phyloP scores from a whole-genome alignment of 2,797 vertebrate species.

The Amblyopsis hoosieri region DNA sequence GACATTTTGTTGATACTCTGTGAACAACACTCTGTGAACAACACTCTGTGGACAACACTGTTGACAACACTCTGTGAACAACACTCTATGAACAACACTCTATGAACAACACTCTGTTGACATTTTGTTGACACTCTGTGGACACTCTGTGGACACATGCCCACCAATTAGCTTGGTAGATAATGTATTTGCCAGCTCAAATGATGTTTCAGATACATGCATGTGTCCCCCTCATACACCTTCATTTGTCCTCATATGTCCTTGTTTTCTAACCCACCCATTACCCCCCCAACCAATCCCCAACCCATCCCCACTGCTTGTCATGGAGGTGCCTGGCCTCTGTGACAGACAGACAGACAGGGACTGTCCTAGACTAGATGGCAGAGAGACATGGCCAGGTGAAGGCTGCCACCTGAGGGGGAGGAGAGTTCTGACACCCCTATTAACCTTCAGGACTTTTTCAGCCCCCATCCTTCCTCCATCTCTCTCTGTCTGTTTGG shows the following conservation, averaged over 20 bases:
- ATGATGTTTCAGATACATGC: too few species aligned
- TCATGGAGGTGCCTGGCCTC: constrained; percentile 35
- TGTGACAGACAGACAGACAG: constrained; percentile 22
- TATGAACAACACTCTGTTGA: too few species aligned
- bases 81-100: too few species aligned
- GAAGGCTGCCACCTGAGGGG: constrained; percentile 56
- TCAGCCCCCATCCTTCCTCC: constrained; percentile 30
- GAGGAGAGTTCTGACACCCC: constrained; percentile 64
- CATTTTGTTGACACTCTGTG: too few species aligned
- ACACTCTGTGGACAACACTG: too few species aligned
- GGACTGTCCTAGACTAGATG: constrained; percentile 56
- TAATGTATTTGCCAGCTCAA: too few species aligned
- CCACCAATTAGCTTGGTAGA: too few species aligned
- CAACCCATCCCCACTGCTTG: constrained; percentile 29
- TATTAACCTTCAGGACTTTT: constrained; percentile 72
- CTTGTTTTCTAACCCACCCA: too few species aligned
- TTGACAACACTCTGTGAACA: too few species aligned
- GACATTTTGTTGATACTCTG: too few species aligned
- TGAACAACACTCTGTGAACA: too few species aligned
- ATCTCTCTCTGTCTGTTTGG: constrained; percentile 27
- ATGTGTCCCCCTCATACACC: neutral
- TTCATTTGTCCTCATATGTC: neutral
- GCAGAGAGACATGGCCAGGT: constrained; percentile 38
- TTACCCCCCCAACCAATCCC: constrained; percentile 1
- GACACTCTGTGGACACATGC: too few species aligned